phyloP scores from a whole-genome alignment of 2,797 vertebrate genomes.

The Falco berigora region DNA sequence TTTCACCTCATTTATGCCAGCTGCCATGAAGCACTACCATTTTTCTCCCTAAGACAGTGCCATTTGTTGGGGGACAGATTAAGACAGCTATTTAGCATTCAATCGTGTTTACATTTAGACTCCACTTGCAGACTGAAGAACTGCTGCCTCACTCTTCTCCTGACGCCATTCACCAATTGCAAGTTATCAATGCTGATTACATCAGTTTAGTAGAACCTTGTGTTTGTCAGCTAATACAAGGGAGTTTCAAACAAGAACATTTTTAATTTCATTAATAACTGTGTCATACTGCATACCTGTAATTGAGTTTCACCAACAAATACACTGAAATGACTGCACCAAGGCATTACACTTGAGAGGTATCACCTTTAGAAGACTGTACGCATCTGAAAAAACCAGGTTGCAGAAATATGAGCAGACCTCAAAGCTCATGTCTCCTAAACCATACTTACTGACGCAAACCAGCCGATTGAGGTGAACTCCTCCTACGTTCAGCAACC shows the following conservation, averaged over 20 bases:
- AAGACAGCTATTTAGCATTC: not conserved
- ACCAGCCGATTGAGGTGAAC: constrained; percentile 57
- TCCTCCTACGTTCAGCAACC: constrained; percentile 67
- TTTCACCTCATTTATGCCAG: not conserved
- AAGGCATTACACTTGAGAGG: constrained; percentile 35
- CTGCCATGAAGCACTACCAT: not conserved
- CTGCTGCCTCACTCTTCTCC: not conserved
- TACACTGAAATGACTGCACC: constrained; percentile 68
- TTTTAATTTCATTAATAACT: constrained; percentile 34
- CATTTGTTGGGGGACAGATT: not conserved
- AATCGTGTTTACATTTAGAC: not conserved
- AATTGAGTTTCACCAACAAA: constrained; percentile 73
- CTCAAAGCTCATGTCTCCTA: constrained; percentile 64
- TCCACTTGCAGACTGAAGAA: not conserved
- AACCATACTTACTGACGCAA: constrained; percentile 63
- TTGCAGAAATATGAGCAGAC: constrained; percentile 60
- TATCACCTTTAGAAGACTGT: constrained; percentile 42
- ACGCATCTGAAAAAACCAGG: constrained; percentile 63
- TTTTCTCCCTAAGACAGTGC: not conserved
- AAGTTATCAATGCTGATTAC: not conserved
- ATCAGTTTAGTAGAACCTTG: not conserved
- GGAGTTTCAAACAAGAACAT: constrained; percentile 72
- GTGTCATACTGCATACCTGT: constrained; percentile 75
- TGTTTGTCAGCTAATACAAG: constrained; percentile 30
- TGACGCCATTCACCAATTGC: not conserved